phyloP scores from a whole-genome alignment of 2,888 invertebrate genomes.

The Caenorhabditis afra region DNA sequence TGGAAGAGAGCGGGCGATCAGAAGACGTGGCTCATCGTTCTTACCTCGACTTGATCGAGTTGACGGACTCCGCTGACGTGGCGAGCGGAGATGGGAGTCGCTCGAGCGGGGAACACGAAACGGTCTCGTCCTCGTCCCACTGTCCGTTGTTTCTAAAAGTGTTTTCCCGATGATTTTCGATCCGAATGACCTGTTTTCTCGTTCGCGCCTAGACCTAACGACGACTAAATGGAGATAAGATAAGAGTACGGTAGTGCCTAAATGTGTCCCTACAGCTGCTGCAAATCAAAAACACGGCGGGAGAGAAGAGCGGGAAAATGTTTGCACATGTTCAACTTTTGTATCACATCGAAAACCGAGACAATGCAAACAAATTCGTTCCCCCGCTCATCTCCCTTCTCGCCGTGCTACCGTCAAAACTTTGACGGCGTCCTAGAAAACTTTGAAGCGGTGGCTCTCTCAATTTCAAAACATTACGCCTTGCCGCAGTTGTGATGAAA shows the following conservation, averaged over 20 bases:
- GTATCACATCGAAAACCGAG: too few species aligned
- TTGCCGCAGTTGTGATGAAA: not conserved
- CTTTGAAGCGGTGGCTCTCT: too few species aligned
- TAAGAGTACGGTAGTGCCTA: too few species aligned
- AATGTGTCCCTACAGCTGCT: too few species aligned
- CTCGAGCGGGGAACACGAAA: constrained; percentile 58
- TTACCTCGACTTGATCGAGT: constrained; percentile 64
- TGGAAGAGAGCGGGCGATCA: constrained; percentile 5
- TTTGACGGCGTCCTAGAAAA: too few species aligned
- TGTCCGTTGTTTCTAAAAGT: constrained; percentile 28
- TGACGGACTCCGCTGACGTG: constrained; percentile 64
- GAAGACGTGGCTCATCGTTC: not conserved
- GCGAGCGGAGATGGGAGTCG: constrained; percentile 65
- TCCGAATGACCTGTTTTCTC: not conserved
- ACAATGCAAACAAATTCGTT: too few species aligned
- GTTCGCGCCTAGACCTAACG: not conserved
- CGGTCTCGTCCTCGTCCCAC: constrained; percentile 38
- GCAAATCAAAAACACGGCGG: too few species aligned
- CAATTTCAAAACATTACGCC: not conserved
- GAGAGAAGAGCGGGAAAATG: too few species aligned
- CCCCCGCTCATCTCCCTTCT: too few species aligned
- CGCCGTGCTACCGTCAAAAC: too few species aligned
- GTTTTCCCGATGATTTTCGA: not conserved
- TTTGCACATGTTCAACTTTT: too few species aligned
- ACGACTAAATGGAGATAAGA: not conserved